A percentile compares a stretch with the other conserved stretches of the same genome.
phyloP scores from a whole-genome alignment of 2,113 vertebrate genomes.

The Esox niger region DNA sequence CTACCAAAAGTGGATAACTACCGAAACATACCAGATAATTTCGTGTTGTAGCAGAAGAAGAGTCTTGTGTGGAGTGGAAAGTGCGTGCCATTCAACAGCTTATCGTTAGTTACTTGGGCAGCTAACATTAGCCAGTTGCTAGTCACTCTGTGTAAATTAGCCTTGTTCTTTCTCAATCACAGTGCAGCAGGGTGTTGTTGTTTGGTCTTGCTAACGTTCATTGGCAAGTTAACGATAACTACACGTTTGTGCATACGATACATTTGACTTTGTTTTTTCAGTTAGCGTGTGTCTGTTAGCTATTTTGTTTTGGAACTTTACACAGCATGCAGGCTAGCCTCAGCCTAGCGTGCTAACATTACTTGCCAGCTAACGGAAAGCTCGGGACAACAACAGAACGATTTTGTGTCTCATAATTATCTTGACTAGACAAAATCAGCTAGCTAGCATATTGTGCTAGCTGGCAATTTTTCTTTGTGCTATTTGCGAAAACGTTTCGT shows the following conservation, averaged over 20 bases:
- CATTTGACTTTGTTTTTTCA: background rate
- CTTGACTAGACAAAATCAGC: background rate
- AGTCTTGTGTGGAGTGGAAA: slow-evolving; percentile 33
- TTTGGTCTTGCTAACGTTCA: no score
- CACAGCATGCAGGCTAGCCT: background rate
- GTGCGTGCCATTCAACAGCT: slow-evolving; percentile 31
- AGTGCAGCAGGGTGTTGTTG: background rate
- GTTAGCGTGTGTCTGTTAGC: slow-evolving; percentile 35
- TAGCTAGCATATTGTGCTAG: slow-evolving; percentile 33
- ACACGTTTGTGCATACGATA: background rate
- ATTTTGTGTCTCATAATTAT: slow-evolving; percentile 26
- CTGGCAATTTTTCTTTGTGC: slow-evolving; percentile 7
- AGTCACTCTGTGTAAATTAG: slow-evolving; percentile 7
- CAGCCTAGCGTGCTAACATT: background rate
- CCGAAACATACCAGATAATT: background rate
- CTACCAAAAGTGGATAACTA: background rate
- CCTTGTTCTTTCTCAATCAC: background rate
- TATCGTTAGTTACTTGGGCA: slow-evolving; percentile 39
- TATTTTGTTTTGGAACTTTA: background rate
- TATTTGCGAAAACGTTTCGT: slow-evolving; percentile 21
- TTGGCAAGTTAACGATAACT: background rate
- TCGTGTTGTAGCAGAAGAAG: background rate
- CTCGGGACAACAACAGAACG: slow-evolving; percentile 1
- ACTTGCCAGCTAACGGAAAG: background rate
- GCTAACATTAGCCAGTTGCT: slow-evolving; percentile 27